Evolutionary conservation across 2,888 invertebrate species (phyloP), one percentile per base, ranked within the genome.

Genomic region (Leucoptera coffeella): DNA sequence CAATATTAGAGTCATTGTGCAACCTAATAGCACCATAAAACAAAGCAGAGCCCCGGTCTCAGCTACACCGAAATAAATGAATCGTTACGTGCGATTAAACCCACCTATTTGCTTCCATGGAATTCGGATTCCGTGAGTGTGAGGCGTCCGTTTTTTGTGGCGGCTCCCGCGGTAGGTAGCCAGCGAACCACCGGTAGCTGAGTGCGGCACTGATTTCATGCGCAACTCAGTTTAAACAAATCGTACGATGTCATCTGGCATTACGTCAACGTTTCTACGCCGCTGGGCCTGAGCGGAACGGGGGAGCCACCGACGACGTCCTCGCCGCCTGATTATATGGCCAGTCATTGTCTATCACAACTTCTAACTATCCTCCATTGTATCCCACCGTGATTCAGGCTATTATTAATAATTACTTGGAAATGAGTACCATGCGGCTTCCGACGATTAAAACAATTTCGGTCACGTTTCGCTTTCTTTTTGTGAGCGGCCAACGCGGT

Each of bases 171-270:
- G 48, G 43, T 43, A 39, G 45, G 40, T 34, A 43, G 42, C 53
- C 61, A 67, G 64, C 67, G 47, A 67, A 61, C 65, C 62, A 67
- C 57, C 69, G 62, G 69, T 65, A 67, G 69, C 69, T 54, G 57
- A 50, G 50, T 58, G 53, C 47, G 41, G 41, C 37, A 47, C 45
- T 50, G 47, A 54, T 59, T 61, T 59, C 59, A 56, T 64, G 60
- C 62, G 61, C 58, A 59, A 55, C 55, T 61, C 60, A 57, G 61
- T 58, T 67, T 57, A 62, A 67, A 67, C 65, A 67, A 67, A 67
- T 69, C 65, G 60, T 67, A 64, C 59, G 61, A 53, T 60, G 67
- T 65, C 65, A 43, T 50, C 47, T 51, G 46, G 34, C 26, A 59
- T 69, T 46, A 46, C 37, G 43, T 67, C 62, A 61, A 43, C 39